Percentiles rank a stretch among this genome's conserved stretches.
phyloP scores from a whole-genome alignment of 2,888 invertebrate genomes.

The Tromatobia lineatoria region DNA sequence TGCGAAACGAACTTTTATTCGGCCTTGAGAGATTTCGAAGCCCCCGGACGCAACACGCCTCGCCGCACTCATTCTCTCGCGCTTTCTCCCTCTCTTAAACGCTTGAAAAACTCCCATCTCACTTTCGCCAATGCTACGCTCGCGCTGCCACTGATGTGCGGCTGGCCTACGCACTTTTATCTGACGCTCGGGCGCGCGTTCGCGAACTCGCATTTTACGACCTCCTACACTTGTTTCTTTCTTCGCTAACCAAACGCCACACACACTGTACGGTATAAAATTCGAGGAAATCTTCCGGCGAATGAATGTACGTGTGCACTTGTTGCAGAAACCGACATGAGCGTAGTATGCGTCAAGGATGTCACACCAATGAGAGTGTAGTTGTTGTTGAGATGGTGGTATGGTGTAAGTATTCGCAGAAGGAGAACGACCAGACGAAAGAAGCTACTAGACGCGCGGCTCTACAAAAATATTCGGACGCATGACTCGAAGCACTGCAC shows the following conservation, averaged over 20 bases:
- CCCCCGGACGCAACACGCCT: constrained; percentile 14
- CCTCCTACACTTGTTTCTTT: constrained; percentile 21
- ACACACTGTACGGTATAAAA: constrained; percentile 41
- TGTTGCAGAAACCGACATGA: constrained; percentile 51
- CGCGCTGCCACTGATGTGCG: constrained; percentile 5
- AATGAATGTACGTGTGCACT: constrained; percentile 56
- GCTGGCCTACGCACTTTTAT: constrained; percentile 66
- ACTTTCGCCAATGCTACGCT: constrained; percentile 4
- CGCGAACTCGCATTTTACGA: constrained; percentile 67
- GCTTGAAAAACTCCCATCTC: constrained; percentile 19
- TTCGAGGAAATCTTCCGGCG: constrained; percentile 66
- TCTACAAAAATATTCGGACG: constrained; percentile 60
- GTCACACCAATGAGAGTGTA: constrained; percentile 27
- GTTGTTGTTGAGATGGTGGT: not conserved
- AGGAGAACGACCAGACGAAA: not conserved
- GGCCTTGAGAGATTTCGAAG: constrained; percentile 68
- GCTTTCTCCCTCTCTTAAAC: not conserved
- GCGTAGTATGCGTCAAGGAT: constrained; percentile 42
- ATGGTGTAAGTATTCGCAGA: constrained; percentile 1
- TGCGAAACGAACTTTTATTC: constrained; percentile 61
- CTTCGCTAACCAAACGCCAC: not conserved
- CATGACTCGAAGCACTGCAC: constrained; percentile 24
- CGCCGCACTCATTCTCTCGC: constrained; percentile 5
- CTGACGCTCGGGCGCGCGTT: constrained; percentile 50
- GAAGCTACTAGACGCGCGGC: constrained; percentile 39